Base-by-base conservation (phyloP, 2,113 vertebrate species). In the Rynchops niger region DNA sequence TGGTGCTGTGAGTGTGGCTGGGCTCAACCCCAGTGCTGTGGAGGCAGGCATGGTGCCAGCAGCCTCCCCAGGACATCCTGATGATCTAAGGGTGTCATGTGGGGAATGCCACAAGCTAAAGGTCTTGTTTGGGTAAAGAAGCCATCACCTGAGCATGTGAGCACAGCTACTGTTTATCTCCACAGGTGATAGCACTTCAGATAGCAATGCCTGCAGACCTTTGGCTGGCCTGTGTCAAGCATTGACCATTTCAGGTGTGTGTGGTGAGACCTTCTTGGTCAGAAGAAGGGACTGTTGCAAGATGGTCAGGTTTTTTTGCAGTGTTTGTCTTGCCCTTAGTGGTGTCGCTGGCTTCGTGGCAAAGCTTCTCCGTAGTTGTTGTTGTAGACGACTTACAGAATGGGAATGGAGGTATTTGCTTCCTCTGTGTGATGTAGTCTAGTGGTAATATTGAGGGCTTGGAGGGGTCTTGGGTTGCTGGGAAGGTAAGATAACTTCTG, bases 181-280 rank as follows among this genome's bases (percentile, higher is more conserved):
- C 5, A 7, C 8, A 25, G 61, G 62, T 27, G 52, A 7, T 2
- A 62, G 36, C 34, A 12, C 17, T 83, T 30, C 34, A 66, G 58
- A 30, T 9, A 77, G 58, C 30, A 11, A 53, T 15, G 40, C 6
- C 21, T 42, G 78, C 69, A 87, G 73, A 45, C 42, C 36, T 91
- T 67, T 87, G 81, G 17, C 38, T 96, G 34, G 1, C 29, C 38
- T 76, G 27, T 55, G 29, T 42, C n/a, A 42, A 23, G 45, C 43
- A 50, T n/a, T 5, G 72, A 66, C 38, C 12, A 2, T 9, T 52
- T 85, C 19, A 47, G 29, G 27, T 30, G 43, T 45, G 47, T 40
- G 32, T 50, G 16, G 49, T 2, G 42, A 74, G 58, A 56, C 1
- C 25, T 55, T 13, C 15, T 4, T 11, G 0, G 34, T 1, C 30